Base-by-base conservation (phyloP, 2,113 vertebrate species). In the Cisticola juncidis region DNA sequence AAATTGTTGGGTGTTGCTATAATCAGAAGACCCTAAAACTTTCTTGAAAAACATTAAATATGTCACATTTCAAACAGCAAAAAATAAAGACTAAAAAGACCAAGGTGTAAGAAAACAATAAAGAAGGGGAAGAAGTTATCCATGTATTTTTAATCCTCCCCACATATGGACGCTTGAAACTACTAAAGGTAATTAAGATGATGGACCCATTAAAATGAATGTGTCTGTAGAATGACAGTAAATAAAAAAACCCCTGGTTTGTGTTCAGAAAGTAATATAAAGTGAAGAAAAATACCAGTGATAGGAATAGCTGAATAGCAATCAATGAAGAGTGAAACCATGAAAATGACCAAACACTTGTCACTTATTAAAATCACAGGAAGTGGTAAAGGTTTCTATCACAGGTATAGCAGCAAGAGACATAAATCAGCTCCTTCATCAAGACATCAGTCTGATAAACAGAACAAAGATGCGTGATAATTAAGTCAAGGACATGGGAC, bases 211-310 rank as follows among this genome's bases (percentile, higher is more conserved):
- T 62, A 24, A 51, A 65, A 35, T 7, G 3, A 81, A 5, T 25
- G 18, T 1, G 64, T 5, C 11, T 48, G 5, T 6, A 23, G 2
- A 45, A n/a, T 1, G 31, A 19, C 5, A 61, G 1, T 5, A 65
- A 7, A 14, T 8, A 48, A 38, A 66, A 28, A 5, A 2, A 38
- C 38, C 4, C 4, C 1, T 2, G 2, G 0, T 11, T 51, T 35
- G 3, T 8, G 8, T 15, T 14, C 4, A 31, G 24, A 56, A 45
- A 35, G 6, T 11, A 58, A 15, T 22, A 35, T 3, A 14, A 23
- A 8, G 8, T 9, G 1, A 35, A 58, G 1, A 8, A 23, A 28
- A 61, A 62, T 25, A 12, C 1, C 0, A 7, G 8, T 0, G 9
- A 53, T 47, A 50, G 2, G 1, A 54, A 38, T 10, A 21, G 12